Percentiles rank a stretch among this genome's conserved stretches.
Evolutionary conservation across 2,888 invertebrate genomes (phyloP).

Genomic region (Dugesia japonica): DNA sequence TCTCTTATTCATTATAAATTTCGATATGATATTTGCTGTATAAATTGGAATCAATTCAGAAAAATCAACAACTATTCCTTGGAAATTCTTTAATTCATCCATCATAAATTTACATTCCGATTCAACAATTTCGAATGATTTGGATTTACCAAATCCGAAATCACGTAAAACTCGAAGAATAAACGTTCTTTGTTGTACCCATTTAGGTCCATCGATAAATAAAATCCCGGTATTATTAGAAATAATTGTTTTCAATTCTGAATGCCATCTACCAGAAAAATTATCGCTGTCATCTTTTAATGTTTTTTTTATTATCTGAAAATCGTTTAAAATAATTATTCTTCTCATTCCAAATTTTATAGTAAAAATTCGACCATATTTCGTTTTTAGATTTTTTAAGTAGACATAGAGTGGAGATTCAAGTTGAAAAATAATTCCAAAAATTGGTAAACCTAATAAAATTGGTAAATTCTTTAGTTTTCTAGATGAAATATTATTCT

Average conservation of each 20-base stretch:
- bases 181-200: conserved; percentile 23
- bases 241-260: background rate
- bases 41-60: conserved; percentile 7
- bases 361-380: background rate
- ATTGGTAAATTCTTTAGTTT: background rate
- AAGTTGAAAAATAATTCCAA: background rate
- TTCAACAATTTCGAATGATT: conserved; percentile 20
- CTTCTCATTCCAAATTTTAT: conserved; percentile 24
- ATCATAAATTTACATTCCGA: background rate
- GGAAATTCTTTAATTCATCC: background rate
- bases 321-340: background rate
- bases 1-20: conserved; percentile 21
- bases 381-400: background rate
- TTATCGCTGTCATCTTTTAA: background rate
- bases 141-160: conserved; percentile 26
- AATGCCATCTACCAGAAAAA: background rate
- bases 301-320: conserved; percentile 21
- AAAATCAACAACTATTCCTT: background rate
- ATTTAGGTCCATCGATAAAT: conserved; percentile 4
- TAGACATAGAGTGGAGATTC: background rate
- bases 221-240: background rate
- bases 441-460: background rate
- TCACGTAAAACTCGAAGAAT: conserved; percentile 24
- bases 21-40: conserved; percentile 30
- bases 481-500: too few relatives aligned